Percentiles rank a stretch among this genome's conserved stretches.
Conservation (phyloP, 2,113 vertebrate genomes). For the Zootoca vivipara region DNA sequence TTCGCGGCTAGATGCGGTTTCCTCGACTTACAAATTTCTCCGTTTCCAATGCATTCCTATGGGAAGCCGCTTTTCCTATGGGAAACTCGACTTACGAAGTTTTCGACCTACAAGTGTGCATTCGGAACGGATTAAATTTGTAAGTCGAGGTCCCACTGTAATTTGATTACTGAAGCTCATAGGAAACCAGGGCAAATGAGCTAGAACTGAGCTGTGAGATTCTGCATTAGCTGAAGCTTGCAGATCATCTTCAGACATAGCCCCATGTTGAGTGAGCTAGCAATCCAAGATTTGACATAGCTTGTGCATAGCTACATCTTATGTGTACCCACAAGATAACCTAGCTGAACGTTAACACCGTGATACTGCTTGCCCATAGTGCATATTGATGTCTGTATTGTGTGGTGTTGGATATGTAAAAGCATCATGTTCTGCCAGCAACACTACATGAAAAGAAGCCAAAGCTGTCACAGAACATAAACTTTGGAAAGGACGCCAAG, state of each 20-base stretch:
- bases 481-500: slow-evolving; percentile 25
- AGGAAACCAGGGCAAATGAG: neutral
- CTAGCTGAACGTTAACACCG: neutral
- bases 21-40: too few species aligned
- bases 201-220: neutral
- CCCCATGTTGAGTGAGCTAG: too few species aligned
- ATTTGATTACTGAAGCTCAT: neutral
- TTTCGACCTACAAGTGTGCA: too few species aligned
- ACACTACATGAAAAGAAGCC: neutral
- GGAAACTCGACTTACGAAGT: too few species aligned
- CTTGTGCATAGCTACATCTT: neutral
- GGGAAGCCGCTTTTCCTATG: too few species aligned
- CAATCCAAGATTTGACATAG: neutral
- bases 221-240: too few species aligned
- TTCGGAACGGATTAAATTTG: too few species aligned
- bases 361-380: neutral
- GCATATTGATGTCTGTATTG: neutral
- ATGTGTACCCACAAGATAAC: neutral
- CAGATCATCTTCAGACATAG: neutral
- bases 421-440: neutral
- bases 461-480: slow-evolving; percentile 16
- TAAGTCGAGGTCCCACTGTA: too few species aligned
- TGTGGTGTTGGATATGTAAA: neutral
- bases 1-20: too few species aligned
- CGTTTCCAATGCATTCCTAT: too few species aligned